phyloP scores from a whole-genome alignment of 1,140 invertebrate species.

The Forficula auricularia region DNA sequence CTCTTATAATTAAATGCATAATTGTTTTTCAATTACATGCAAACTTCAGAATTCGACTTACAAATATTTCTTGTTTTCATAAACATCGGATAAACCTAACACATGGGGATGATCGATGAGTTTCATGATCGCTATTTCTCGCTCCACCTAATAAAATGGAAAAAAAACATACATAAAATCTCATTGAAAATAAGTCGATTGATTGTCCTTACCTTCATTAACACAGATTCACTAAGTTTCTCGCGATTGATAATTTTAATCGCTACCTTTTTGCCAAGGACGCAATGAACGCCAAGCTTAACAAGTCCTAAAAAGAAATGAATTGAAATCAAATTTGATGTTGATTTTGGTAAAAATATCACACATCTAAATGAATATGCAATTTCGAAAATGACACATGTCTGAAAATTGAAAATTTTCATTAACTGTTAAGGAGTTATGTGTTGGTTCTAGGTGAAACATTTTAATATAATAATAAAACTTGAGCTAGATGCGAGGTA shows the following conservation, averaged over 20 bases:
- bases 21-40: constrained; percentile 5
- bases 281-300: constrained; percentile 94
- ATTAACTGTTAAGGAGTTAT: too few relatives aligned
- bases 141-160: constrained; percentile 64
- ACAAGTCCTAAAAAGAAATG: constrained; percentile 79
- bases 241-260: constrained; percentile 99
- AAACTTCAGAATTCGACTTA: constrained; percentile 66
- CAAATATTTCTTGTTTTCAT: constrained; percentile 99
- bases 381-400: too few relatives aligned
- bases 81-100: constrained; percentile 92
- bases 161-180: not conserved
- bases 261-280: constrained; percentile 94
- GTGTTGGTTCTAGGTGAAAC: too few relatives aligned
- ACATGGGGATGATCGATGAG: constrained; percentile 99
- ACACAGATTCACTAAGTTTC: constrained; percentile 95
- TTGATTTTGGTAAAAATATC: too few relatives aligned
- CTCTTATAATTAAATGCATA: not conserved
- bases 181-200: not conserved
- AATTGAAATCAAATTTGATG: too few relatives aligned
- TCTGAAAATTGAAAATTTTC: too few relatives aligned
- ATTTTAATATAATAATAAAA: too few relatives aligned
- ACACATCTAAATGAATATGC: too few relatives aligned
- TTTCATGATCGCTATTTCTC: constrained; percentile 99
- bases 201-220: constrained; percentile 81
- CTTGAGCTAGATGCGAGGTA: too few relatives aligned